phyloP scores from a whole-genome alignment of 2,888 invertebrate species.

The Euproctis similis region DNA sequence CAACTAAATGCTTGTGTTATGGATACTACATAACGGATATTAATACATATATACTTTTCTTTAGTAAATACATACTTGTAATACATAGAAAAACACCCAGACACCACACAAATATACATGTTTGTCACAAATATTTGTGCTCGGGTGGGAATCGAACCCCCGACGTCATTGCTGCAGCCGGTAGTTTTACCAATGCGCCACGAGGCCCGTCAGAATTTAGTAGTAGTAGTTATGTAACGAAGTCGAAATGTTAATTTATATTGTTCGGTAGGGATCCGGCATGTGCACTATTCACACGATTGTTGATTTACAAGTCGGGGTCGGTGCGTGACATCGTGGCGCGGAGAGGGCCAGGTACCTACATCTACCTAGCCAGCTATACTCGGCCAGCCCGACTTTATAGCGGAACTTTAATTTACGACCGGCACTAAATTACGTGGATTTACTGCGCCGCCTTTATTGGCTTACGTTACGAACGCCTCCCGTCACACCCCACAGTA shows the following conservation, averaged over 20 bases:
- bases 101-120: too few relatives aligned
- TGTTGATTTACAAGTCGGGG: slow-evolving; percentile 35
- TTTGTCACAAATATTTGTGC: too few relatives aligned
- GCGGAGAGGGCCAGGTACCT: slow-evolving; percentile 55
- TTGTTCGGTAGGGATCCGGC: slow-evolving; percentile 24
- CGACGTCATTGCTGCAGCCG: too few relatives aligned
- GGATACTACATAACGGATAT: too few relatives aligned
- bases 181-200: too few relatives aligned
- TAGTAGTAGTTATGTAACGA: background rate
- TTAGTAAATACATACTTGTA: too few relatives aligned
- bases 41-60: too few relatives aligned
- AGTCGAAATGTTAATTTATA: slow-evolving; percentile 19
- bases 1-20: too few relatives aligned
- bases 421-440: slow-evolving; percentile 74
- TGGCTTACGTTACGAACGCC: slow-evolving; percentile 63
- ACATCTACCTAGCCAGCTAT: too few relatives aligned
- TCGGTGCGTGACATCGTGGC: slow-evolving; percentile 25
- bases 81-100: too few relatives aligned
- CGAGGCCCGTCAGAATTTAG: too few relatives aligned
- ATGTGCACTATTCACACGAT: slow-evolving; percentile 48
- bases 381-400: slow-evolving; percentile 60
- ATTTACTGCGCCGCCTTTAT: slow-evolving; percentile 74
- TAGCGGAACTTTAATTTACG: slow-evolving; percentile 73
- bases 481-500: slow-evolving; percentile 40
- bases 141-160: too few relatives aligned